Percentiles rank a stretch among this genome's conserved stretches.
phyloP scores from a whole-genome alignment of 1,140 invertebrate species.

The Atta cephalotes region DNA sequence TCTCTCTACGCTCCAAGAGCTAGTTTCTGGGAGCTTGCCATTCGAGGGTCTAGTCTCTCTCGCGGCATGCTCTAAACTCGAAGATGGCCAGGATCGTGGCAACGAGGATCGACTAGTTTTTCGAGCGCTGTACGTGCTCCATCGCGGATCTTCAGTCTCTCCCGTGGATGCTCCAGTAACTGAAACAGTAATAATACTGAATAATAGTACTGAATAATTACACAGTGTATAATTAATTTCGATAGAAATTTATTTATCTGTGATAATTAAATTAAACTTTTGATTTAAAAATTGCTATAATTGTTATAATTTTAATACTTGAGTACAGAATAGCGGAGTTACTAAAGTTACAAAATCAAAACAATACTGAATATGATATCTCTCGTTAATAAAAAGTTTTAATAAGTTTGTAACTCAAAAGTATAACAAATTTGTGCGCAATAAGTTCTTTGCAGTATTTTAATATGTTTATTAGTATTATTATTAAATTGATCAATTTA shows the following conservation, averaged over 20 bases:
- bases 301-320: not conserved
- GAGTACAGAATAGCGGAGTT: not conserved
- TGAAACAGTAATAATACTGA: conserved; percentile 76
- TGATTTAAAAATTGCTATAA: not conserved
- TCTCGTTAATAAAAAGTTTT: not conserved
- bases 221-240: not conserved
- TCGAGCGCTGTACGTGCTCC: conserved; percentile 68
- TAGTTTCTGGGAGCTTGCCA: conserved; percentile 61
- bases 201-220: conserved; percentile 32
- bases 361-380: too few relatives aligned
- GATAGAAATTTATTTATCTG: too few relatives aligned
- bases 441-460: too few relatives aligned
- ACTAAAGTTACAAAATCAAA: not conserved
- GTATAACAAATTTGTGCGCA: too few relatives aligned
- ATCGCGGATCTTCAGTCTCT: conserved; percentile 69
- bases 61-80: conserved; percentile 55
- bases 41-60: conserved; percentile 44
- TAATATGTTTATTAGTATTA: too few relatives aligned
- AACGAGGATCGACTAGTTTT: conserved; percentile 66
- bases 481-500: too few relatives aligned
- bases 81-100: conserved; percentile 48
- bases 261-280: not conserved
- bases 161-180: conserved; percentile 76
- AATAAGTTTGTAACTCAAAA: too few relatives aligned
- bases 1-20: conserved; percentile 60